These are phyloP conservation scores for Endotricha flammealis DNA, from an alignment of 2,888 invertebrate genomes.

Conservation along the genomic window DNA sequence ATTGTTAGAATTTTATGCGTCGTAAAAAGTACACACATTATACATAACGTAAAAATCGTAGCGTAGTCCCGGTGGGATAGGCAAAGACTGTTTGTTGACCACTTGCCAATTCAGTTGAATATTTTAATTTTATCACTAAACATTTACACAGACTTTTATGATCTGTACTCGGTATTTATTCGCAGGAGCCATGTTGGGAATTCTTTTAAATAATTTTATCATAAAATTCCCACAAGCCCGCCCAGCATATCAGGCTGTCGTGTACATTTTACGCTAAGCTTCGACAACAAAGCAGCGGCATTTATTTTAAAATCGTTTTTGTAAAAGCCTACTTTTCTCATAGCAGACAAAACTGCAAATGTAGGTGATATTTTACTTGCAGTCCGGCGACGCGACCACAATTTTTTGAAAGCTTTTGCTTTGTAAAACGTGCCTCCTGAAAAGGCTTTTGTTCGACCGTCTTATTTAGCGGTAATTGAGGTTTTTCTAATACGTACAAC, in stretches of 20 bases:
- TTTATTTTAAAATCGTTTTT: constrained; percentile 19
- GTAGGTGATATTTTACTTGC: constrained; percentile 28
- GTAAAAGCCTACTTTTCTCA: constrained; percentile 16
- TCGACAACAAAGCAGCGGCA: constrained; percentile 11
- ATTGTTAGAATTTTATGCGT: no score
- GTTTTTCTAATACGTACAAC: constrained; percentile 1
- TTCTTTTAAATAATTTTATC: background rate
- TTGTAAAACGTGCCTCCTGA: constrained; percentile 19
- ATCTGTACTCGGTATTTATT: no score
- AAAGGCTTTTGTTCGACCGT: constrained; percentile 22
- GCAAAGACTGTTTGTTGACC: no score
- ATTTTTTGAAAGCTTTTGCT: constrained; percentile 29
- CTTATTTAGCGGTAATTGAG: constrained; percentile 13
- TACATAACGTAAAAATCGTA: no score
- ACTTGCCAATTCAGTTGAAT: no score
- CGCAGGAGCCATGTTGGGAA: background rate
- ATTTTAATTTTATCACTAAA: no score
- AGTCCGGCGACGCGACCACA: constrained; percentile 22
- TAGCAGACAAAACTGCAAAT: constrained; percentile 26
- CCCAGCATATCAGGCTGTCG: constrained; percentile 3
- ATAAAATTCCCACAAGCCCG: constrained; percentile 1
- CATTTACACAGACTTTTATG: no score
- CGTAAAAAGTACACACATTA: no score
- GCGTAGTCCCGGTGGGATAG: no score
- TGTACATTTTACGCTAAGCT: constrained; percentile 10